These are phyloP conservation scores for Xiphorhynchus elegans DNA, from an alignment of 2,113 vertebrate species.

Conservation along the genomic window DNA sequence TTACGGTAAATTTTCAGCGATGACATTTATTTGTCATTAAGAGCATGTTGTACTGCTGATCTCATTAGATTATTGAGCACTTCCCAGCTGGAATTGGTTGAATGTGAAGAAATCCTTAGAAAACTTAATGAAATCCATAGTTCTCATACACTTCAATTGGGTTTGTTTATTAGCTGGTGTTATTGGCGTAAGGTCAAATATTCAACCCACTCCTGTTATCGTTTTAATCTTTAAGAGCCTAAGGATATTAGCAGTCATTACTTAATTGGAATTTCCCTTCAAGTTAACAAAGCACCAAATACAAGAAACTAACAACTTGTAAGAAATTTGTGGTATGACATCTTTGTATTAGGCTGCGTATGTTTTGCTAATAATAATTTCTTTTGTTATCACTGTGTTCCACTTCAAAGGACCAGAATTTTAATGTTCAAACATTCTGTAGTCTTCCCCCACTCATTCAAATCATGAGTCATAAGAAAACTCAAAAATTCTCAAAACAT, in stretches of 20 bases:
- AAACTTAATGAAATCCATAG: background rate
- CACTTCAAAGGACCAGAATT: background rate
- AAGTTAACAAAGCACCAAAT: background rate
- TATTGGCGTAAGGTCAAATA: conserved; percentile 25
- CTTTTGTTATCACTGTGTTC: background rate
- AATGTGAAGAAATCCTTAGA: background rate
- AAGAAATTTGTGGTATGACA: background rate
- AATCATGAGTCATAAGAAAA: background rate
- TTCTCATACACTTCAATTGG: background rate
- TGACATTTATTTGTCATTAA: background rate
- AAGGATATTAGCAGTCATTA: background rate
- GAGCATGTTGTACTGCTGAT: background rate
- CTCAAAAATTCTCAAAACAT: background rate
- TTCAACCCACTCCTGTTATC: background rate
- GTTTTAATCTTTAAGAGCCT: conserved; percentile 14
- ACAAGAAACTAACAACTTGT: background rate
- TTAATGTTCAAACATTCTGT: background rate
- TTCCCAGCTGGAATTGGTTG: background rate
- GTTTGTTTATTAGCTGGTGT: background rate
- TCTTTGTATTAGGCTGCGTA: background rate
- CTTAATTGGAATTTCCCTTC: conserved; percentile 35
- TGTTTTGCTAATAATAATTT: background rate
- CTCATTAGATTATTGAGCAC: background rate
- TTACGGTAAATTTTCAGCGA: background rate
- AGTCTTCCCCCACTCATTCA: background rate